A percentile compares a stretch with the other conserved stretches of the same genome.
phyloP scores from a whole-genome alignment of 2,797 vertebrate genomes.

The Sphenopsis melanotis region DNA sequence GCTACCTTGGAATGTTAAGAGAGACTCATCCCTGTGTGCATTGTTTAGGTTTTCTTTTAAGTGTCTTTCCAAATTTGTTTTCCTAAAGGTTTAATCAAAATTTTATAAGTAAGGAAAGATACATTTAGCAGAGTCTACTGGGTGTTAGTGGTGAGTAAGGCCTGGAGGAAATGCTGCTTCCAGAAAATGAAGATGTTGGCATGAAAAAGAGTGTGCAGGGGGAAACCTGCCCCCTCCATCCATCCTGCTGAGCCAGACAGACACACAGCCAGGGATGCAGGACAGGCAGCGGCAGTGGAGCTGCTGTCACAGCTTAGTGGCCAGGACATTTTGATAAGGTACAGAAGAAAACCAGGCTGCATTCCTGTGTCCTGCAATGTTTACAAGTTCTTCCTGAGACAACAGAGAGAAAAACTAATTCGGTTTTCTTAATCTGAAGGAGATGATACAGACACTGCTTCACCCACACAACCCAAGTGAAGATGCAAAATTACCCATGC shows the following conservation, averaged over 20 bases:
- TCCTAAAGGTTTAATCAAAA: background rate
- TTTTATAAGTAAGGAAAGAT: background rate
- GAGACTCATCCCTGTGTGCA: background rate
- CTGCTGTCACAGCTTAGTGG: background rate
- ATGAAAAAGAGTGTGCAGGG: background rate
- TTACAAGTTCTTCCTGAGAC: background rate
- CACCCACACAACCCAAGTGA: background rate
- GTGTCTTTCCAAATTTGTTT: background rate
- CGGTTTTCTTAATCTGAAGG: background rate
- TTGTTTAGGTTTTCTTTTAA: background rate
- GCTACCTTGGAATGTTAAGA: background rate
- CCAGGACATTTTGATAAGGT: background rate
- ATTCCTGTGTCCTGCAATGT: background rate
- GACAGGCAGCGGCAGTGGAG: background rate
- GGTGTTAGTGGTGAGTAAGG: accelerated
- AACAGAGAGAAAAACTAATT: background rate
- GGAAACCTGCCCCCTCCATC: background rate
- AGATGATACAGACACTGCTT: background rate
- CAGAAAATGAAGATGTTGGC: background rate
- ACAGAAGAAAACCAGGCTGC: background rate
- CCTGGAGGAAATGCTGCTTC: background rate
- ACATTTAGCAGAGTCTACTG: background rate
- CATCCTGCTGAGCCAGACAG: background rate
- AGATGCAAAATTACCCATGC: background rate
- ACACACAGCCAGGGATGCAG: background rate